phyloP scores from a whole-genome alignment of 64 coral and sea anemone genomes.

The Pocillopora verrucosa region DNA sequence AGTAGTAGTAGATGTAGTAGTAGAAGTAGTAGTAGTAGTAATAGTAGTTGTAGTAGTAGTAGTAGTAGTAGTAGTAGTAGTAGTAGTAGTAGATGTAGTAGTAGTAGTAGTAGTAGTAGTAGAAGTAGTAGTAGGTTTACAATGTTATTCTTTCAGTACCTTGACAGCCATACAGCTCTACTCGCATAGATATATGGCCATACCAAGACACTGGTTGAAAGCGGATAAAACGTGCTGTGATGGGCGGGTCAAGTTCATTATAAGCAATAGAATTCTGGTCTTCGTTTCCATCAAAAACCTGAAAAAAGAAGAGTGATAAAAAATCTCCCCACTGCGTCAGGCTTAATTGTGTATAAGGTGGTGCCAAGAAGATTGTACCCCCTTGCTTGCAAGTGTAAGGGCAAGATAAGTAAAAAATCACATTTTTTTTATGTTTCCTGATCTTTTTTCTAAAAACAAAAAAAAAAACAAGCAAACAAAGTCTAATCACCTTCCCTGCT shows the following conservation, averaged over 20 bases:
- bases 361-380: too few relatives aligned
- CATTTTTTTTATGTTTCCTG: too few relatives aligned
- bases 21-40: background rate
- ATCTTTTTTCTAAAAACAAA: too few relatives aligned
- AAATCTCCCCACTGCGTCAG: too few relatives aligned
- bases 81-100: background rate
- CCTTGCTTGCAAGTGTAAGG: too few relatives aligned
- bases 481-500: background rate
- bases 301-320: too few relatives aligned
- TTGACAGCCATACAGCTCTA: conserved; percentile 10
- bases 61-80: conserved; percentile 10
- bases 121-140: background rate
- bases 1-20: background rate
- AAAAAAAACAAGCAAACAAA: too few relatives aligned
- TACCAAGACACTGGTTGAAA: conserved; percentile 13
- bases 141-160: background rate
- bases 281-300: conserved; percentile 17
- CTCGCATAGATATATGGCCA: conserved; percentile 18
- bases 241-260: background rate
- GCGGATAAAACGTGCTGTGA: conserved; percentile 18
- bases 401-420: too few relatives aligned
- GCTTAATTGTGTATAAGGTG: too few relatives aligned
- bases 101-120: conserved; percentile 3
- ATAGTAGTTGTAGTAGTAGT: background rate
- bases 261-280: background rate